A percentile compares a stretch with the other conserved stretches of the same genome.
Evolutionary conservation across 1,140 invertebrate genomes (phyloP).

Genomic region (Pogonognathellus flavescens): DNA sequence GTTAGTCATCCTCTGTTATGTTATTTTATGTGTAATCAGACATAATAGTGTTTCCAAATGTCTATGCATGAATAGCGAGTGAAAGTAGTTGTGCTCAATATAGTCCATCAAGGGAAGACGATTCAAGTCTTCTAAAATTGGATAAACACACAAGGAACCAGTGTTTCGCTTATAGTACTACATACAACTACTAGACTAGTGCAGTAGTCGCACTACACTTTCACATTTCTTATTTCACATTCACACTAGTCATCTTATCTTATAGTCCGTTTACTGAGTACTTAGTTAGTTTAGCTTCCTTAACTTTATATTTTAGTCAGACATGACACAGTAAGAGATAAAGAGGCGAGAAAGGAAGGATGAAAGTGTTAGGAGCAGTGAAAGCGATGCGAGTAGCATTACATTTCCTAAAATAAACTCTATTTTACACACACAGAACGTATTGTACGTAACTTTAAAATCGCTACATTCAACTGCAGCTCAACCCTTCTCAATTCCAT

Average conservation of each 20-base stretch:
- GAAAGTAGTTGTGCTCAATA: constrained; percentile 39
- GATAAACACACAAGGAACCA: constrained; percentile 15
- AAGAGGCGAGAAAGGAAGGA: constrained; percentile 19
- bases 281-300: constrained; percentile 21
- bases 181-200: background rate
- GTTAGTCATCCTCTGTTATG: constrained; percentile 38
- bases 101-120: background rate
- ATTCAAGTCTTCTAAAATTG: background rate
- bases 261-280: background rate
- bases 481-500: no score
- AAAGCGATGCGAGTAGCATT: background rate
- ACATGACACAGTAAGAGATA: constrained; percentile 10
- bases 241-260: background rate
- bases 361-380: constrained; percentile 2
- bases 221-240: background rate
- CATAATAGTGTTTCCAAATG: constrained; percentile 37
- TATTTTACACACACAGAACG: background rate
- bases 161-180: background rate
- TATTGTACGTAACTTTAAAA: no score
- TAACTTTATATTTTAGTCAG: constrained; percentile 21
- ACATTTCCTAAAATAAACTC: background rate
- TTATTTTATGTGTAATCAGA: constrained; percentile 41
- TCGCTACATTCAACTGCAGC: no score
- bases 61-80: constrained; percentile 14
- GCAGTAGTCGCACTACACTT: background rate